Evolutionary conservation across 2,888 invertebrate species (phyloP), one percentile per base, ranked within the genome.

Genomic region (Pristionchus exspectatus): DNA sequence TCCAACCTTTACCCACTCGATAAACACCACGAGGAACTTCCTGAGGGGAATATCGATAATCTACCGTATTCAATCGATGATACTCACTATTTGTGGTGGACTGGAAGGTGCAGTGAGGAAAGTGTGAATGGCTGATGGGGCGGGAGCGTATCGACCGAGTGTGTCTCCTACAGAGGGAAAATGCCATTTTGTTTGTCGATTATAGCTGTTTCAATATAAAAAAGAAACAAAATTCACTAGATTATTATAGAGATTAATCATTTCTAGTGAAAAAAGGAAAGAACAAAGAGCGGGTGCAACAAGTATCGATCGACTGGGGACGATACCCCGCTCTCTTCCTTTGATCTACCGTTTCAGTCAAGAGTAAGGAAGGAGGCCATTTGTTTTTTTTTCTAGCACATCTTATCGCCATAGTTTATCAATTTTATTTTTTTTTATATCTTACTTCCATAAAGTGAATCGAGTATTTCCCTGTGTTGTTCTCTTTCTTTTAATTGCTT

Each of bases 1-100:
- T 74, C 87, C 87, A 88, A 24, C 87, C 87, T 33, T 56, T n/a
- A 24, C 87, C 87, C 24, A 59, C 72, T 33, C 87, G 72, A 74
- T 88, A 88, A 4, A 88, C 87, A 38, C 87, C 87, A 21, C 87
- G 87, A 14, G 87, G 87, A 7, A 74, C 74, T 74, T 88, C 87
- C 87, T 88, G 87, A 21, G 21, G 69, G 38, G 59, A 21, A n/a
- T 4, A 44, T 77, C 77, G 9, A 77, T 77, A 56, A 54, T 54
- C 27, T 0, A 72, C 69, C 30, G 54, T 72, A 88, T 24, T 12
- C 87, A 56, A 18, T 21, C 10, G 10, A 24, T 33, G 24, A 18
- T 24, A 56, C 30, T 88, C n/a, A 74, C 74, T 18, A 74, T 33
- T n/a, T n/a, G 72, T 21, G 87, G 69, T 9, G 87, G 87, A 44